phyloP scores from a whole-genome alignment of 2,113 vertebrate genomes.

The Oreamnos americanus region DNA sequence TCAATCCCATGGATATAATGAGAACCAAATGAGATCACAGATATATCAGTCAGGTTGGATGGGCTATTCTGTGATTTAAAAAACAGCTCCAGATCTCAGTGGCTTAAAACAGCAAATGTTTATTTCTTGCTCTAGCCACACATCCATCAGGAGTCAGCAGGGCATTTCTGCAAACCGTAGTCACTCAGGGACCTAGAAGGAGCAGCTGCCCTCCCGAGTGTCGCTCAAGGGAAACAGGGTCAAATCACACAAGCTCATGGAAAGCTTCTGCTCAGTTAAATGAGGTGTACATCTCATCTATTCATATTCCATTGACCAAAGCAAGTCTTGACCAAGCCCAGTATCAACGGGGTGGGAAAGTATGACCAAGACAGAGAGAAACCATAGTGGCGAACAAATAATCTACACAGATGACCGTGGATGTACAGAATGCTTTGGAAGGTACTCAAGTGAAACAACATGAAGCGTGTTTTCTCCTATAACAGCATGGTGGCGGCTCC shows the following conservation, averaged over 20 bases:
- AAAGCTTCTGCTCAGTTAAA: neutral
- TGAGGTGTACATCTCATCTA: neutral
- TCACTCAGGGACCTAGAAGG: neutral
- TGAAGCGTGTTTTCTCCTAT: neutral
- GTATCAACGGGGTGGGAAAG: neutral
- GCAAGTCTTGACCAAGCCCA: neutral
- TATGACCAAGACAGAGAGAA: constrained; percentile 14
- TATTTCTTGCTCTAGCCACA: neutral
- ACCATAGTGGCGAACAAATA: neutral
- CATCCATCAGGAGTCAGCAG: constrained; percentile 7
- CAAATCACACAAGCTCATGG: neutral
- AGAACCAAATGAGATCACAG: constrained; percentile 51
- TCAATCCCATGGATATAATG: neutral
- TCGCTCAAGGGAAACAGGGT: neutral
- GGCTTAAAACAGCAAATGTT: constrained; percentile 27
- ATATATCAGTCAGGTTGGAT: neutral
- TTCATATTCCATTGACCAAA: neutral
- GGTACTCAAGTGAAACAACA: constrained; percentile 19
- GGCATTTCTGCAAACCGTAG: neutral
- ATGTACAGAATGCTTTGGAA: constrained; percentile 37
- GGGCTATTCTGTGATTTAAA: constrained; percentile 35
- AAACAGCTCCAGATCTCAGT: constrained; percentile 23
- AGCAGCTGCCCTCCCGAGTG: neutral
- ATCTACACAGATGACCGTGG: neutral
- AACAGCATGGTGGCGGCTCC: neutral